Percentiles rank a stretch among this genome's conserved stretches.
These are phyloP conservation scores for Coreius guichenoti DNA, from an alignment of 2,797 vertebrate species.

Conservation along the genomic window DNA sequence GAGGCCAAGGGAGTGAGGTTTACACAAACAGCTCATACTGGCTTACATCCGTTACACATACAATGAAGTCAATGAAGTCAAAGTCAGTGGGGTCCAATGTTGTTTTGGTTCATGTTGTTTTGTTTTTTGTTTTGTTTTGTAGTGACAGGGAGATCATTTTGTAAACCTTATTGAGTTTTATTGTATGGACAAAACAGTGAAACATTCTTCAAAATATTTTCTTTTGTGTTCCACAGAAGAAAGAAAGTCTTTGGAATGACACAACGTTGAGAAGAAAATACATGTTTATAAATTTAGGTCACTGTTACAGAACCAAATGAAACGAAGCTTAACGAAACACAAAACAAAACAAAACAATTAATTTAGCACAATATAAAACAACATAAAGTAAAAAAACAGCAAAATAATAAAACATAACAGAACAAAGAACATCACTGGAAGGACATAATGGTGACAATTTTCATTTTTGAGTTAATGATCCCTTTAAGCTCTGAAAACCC, in stretches of 20 bases:
- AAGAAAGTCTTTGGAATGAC: neutral
- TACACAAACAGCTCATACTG: too few species aligned
- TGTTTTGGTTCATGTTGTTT: neutral
- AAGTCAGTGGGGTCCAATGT: neutral
- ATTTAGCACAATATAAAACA: neutral
- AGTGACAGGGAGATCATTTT: neutral
- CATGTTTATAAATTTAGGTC: neutral
- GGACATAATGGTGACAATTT: neutral
- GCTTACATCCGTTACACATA: too few species aligned
- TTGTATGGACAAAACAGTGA: neutral
- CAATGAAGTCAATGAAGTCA: too few species aligned
- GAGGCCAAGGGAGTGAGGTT: too few species aligned
- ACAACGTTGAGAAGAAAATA: neutral
- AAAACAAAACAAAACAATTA: neutral
- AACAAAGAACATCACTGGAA: neutral
- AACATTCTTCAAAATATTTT: neutral
- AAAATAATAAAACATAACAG: neutral
- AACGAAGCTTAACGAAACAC: neutral
- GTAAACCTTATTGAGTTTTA: neutral
- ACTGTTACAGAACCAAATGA: neutral
- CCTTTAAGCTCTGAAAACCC: neutral
- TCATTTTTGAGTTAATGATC: neutral
- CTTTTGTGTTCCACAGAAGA: neutral
- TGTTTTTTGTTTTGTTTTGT: neutral
- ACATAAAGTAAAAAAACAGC: neutral